Percentiles rank a stretch among this genome's conserved stretches.
Conservation (phyloP, 2,113 vertebrate genomes). For the Reinhardtius hippoglossoides region DNA sequence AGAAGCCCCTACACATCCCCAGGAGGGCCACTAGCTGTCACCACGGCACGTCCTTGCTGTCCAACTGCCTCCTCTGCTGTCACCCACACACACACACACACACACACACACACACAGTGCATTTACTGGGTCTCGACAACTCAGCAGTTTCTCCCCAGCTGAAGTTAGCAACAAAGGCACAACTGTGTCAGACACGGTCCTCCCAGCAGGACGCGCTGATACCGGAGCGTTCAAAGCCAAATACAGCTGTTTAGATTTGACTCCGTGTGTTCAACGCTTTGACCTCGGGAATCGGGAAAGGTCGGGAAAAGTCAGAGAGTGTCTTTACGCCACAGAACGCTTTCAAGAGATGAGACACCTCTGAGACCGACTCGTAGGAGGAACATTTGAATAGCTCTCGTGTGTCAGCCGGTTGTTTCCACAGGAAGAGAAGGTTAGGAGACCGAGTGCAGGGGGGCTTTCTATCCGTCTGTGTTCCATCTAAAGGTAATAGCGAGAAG, state of each 20-base stretch:
- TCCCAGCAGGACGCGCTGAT: conserved; percentile 27
- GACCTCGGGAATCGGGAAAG: conserved; percentile 27
- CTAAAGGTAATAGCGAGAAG: conserved; percentile 1
- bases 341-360: conserved; percentile 1
- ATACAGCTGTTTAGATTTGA: conserved; percentile 29
- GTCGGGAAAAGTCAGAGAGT: conserved; percentile 12
- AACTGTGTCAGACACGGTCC: conserved; percentile 41
- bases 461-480: conserved; percentile 4
- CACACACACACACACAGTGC: background rate
- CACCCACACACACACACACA: conserved; percentile 46
- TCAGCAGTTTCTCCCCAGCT: conserved; percentile 69
- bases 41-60: conserved; percentile 64
- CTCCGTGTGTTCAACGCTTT: conserved; percentile 18
- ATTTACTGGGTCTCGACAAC: conserved; percentile 44
- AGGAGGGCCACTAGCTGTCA: conserved; percentile 72
- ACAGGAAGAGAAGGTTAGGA: conserved; percentile 11
- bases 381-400: conserved; percentile 24
- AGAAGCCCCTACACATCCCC: conserved; percentile 56
- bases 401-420: background rate
- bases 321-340: conserved; percentile 5
- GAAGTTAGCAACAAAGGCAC: conserved; percentile 55
- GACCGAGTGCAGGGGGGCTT: background rate
- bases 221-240: conserved; percentile 28
- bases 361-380: conserved; percentile 4
- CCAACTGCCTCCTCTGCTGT: conserved; percentile 68